Evolutionary conservation across 2,797 vertebrate genomes (phyloP), one percentile per base, ranked within the genome.

Genomic region (Myripristis jacobus): DNA sequence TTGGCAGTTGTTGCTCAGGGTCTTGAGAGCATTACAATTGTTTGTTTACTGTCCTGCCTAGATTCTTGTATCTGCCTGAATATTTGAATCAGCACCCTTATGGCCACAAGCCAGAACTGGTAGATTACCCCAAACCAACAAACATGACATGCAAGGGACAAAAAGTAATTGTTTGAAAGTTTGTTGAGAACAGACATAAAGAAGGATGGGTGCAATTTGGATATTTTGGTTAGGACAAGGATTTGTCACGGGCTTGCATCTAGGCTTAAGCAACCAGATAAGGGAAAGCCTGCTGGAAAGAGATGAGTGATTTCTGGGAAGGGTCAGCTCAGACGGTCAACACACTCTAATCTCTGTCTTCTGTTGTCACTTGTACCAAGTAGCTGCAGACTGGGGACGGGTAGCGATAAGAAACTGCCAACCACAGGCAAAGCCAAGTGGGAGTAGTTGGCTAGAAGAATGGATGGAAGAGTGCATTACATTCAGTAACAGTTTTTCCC

Each of bases 401-500:
- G 67, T 71, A 77, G 71, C 57, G 70, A 76, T 78, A 84, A 77
- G 74, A 67, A 63, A 60, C 80, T 53, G 16, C 60, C 53, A 43
- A 84, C 80, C 85, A 63, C 76, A 85, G 58, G 38, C 48, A 67
- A 77, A 78, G 62, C 75, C 78, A 73, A 62, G 71, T 29, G 56
- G 84, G 77, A 62, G 71, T 84, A 73, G 84, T 82, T 78, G 70
- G 60, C 38, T 29, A 78, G 80, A 25, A 73, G 54, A 73, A 10
- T 47, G 19, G 71, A 64, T 77, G 67, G 75, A 68, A 70, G 66
- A 58, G 22, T 64, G 53, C 66, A 77, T 91, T 79, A 70, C 77
- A 66, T 87, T 80, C 75, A 83, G 74, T 86, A 70, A 87, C 67
- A n/a, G 68, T 73, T 83, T 77, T 25, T 47, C 50, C 70, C 71